phyloP scores from a whole-genome alignment of 1,140 invertebrate species.

The Halyomorpha halys region DNA sequence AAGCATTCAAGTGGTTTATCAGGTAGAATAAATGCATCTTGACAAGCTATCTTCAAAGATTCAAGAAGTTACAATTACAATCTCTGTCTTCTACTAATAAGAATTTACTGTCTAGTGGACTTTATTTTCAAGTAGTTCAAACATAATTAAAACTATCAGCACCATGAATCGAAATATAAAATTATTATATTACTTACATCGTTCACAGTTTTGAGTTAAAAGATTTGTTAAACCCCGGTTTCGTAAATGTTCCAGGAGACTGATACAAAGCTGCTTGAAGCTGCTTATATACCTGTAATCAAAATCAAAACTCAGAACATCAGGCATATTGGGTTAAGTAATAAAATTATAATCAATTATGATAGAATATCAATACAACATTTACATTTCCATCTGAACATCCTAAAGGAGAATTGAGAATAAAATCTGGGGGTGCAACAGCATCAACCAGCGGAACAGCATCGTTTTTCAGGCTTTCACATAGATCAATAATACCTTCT shows the following conservation, averaged over 20 bases:
- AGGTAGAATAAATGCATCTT: too few relatives aligned
- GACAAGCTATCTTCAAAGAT: too few relatives aligned
- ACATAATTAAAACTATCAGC: too few relatives aligned
- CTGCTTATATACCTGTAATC: slow-evolving; percentile 59
- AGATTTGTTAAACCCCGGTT: slow-evolving; percentile 56
- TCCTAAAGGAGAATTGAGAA: slow-evolving; percentile 69
- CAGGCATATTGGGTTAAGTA: too few relatives aligned
- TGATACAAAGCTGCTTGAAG: slow-evolving; percentile 63
- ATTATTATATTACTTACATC: too few relatives aligned
- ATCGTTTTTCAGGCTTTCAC: slow-evolving; percentile 53
- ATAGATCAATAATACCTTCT: slow-evolving; percentile 48
- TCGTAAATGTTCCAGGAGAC: slow-evolving; percentile 55
- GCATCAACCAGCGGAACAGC: slow-evolving; percentile 67
- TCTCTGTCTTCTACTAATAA: too few relatives aligned
- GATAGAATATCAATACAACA: slow-evolving; percentile 18
- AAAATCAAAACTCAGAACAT: not conserved
- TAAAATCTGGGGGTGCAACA: slow-evolving; percentile 78
- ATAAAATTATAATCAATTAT: too few relatives aligned
- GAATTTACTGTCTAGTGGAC: too few relatives aligned
- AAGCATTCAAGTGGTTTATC: too few relatives aligned
- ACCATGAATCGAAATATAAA: too few relatives aligned
- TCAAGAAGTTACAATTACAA: too few relatives aligned
- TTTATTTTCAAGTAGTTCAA: too few relatives aligned
- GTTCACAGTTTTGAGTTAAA: not conserved
- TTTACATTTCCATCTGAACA: slow-evolving; percentile 62